Evolutionary conservation across 2,888 invertebrate species (phyloP).

Genomic region (Belgica antarctica): DNA sequence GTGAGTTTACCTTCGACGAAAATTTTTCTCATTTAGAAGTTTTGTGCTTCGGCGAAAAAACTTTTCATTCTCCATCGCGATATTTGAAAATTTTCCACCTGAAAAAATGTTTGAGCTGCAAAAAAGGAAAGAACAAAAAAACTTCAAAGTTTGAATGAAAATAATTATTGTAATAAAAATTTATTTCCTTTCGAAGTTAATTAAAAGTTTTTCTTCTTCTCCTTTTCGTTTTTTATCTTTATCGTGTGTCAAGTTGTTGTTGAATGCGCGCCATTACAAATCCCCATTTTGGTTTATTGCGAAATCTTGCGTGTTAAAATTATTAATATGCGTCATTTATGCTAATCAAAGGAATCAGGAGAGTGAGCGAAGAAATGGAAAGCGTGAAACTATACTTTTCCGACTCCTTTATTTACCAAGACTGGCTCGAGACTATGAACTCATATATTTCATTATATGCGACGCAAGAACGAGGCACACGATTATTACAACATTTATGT

Average conservation of each 20-base stretch:
- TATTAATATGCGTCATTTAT: slow-evolving; percentile 40
- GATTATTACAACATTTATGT: slow-evolving; percentile 16
- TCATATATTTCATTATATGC: slow-evolving; percentile 28
- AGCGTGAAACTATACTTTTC: neutral
- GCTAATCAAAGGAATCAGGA: slow-evolving; percentile 34
- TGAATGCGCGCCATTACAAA: neutral
- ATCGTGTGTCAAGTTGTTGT: slow-evolving; percentile 16
- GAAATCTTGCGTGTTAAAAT: slow-evolving; percentile 37
- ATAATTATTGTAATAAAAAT: slow-evolving; percentile 32
- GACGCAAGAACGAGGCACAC: neutral
- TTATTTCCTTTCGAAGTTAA: slow-evolving; percentile 35
- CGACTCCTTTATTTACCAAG: neutral
- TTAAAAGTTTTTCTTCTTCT: slow-evolving; percentile 32
- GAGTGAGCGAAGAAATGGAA: neutral
- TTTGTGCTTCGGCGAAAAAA: slow-evolving; percentile 7
- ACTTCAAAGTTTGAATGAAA: slow-evolving; percentile 5
- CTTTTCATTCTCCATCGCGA: slow-evolving; percentile 13
- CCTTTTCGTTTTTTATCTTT: slow-evolving; percentile 25
- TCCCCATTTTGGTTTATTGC: slow-evolving; percentile 20
- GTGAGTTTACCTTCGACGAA: slow-evolving; percentile 3
- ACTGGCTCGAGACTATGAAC: slow-evolving; percentile 33
- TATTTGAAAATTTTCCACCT: slow-evolving; percentile 24
- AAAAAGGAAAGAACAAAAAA: slow-evolving; percentile 25
- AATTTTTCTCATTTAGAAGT: slow-evolving; percentile 18
- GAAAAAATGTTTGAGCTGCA: neutral